phyloP scores from a whole-genome alignment of 2,797 vertebrate genomes.

The Pristis pectinata region DNA sequence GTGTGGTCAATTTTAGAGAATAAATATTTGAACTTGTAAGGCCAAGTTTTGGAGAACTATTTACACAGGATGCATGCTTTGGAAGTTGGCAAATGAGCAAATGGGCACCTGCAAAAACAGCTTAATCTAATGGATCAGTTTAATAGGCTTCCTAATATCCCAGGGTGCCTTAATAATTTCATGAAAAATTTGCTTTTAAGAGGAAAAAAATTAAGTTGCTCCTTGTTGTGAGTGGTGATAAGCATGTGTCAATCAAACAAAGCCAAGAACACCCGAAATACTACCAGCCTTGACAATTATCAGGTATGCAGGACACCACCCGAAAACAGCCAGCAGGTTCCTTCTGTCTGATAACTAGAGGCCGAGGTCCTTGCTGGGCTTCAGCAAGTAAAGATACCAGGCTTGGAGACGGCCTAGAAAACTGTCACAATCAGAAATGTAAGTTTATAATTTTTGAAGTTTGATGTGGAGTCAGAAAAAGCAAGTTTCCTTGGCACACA shows the following conservation, averaged over 20 bases:
- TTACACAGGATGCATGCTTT: neutral
- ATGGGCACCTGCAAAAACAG: neutral
- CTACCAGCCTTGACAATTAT: neutral
- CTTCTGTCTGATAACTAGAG: neutral
- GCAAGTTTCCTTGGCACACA: neutral
- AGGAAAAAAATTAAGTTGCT: neutral
- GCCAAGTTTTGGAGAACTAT: neutral
- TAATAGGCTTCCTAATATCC: neutral
- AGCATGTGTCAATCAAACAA: neutral
- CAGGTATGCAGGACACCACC: neutral
- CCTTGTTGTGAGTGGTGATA: neutral
- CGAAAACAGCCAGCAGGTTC: too few species aligned
- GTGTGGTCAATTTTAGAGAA: neutral
- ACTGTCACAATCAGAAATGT: neutral
- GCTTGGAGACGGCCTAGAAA: neutral
- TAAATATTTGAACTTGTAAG: neutral
- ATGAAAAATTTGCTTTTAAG: neutral
- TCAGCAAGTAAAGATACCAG: neutral
- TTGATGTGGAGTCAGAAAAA: neutral
- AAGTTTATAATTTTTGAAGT: neutral
- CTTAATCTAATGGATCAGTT: neutral
- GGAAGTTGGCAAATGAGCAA: neutral
- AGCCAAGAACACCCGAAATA: neutral
- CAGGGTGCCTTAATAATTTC: neutral
- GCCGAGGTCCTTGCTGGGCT: neutral